A percentile compares a stretch with the other conserved stretches of the same genome.
phyloP scores from a whole-genome alignment of 2,797 vertebrate genomes.

The Falco berigora region DNA sequence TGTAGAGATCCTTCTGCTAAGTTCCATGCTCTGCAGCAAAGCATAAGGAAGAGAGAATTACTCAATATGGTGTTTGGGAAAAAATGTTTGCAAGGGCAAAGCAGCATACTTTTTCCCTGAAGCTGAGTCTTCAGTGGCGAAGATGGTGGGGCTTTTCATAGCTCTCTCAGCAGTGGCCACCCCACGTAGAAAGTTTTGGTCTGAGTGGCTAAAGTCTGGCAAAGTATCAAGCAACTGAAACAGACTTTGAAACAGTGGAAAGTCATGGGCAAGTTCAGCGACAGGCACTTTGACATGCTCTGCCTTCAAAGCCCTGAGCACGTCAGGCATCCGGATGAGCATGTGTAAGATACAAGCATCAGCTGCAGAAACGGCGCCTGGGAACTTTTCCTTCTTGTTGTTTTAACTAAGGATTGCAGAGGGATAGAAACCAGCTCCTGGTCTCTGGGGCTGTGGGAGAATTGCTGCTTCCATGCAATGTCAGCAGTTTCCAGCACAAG shows the following conservation, averaged over 20 bases:
- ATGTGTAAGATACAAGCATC: not conserved
- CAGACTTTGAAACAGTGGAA: not conserved
- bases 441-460: not conserved
- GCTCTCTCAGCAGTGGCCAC: not conserved
- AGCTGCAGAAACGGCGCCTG: not conserved
- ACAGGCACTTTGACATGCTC: not conserved
- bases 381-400: not conserved
- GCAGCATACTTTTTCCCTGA: not conserved
- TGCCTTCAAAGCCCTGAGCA: not conserved
- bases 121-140: not conserved
- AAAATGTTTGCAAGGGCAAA: not conserved
- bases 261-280: not conserved
- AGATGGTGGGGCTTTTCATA: not conserved
- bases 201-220: not conserved
- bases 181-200: not conserved
- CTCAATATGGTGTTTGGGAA: not conserved
- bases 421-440: not conserved
- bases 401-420: not conserved
- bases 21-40: conserved; percentile 3
- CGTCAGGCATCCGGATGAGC: not conserved
- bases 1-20: conserved; percentile 24
- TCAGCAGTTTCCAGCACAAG: not conserved
- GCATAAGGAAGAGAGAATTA: conserved; percentile 8
- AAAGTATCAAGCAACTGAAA: not conserved
- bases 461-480: not conserved